Conservation (phyloP, 2,888 invertebrate genomes). For the Xylota segnis region DNA sequence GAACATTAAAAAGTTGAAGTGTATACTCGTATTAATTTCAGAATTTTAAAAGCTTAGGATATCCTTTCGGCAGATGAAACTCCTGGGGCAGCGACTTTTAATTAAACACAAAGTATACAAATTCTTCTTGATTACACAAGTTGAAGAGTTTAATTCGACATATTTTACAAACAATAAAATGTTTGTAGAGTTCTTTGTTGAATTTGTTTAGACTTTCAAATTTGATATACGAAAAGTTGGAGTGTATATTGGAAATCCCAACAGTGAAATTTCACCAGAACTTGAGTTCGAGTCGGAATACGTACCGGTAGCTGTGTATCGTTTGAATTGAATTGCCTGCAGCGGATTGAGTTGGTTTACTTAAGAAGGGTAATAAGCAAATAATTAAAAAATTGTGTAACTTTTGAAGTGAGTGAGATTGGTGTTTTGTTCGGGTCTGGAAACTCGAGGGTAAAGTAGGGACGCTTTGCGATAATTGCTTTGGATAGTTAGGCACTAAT, state of each 20-base stretch:
- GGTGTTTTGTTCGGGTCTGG: background rate
- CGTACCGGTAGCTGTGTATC: background rate
- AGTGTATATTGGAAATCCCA: slow-evolving; percentile 33
- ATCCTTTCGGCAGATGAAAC: slow-evolving; percentile 12
- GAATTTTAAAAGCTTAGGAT: slow-evolving; percentile 21
- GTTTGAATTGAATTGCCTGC: slow-evolving; percentile 4
- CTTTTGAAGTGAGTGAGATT: slow-evolving; percentile 9
- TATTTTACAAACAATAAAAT: slow-evolving; percentile 41
- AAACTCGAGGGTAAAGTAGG: background rate
- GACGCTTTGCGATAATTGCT: background rate
- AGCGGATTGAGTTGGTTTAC: slow-evolving; percentile 15
- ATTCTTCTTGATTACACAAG: slow-evolving; percentile 48
- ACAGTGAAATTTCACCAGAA: background rate
- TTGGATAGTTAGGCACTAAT: background rate
- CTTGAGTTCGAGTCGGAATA: background rate
- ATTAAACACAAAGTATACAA: slow-evolving; percentile 49
- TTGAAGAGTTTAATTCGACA: slow-evolving; percentile 27
- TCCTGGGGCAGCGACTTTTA: slow-evolving; percentile 34
- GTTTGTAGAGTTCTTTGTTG: slow-evolving; percentile 38
- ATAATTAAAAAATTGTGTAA: slow-evolving; percentile 26
- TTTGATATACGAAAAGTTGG: slow-evolving; percentile 47
- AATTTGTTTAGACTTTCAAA: slow-evolving; percentile 44
- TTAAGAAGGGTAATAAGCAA: background rate
- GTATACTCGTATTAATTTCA: slow-evolving; percentile 27
- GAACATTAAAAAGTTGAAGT: slow-evolving; percentile 31